Evolutionary conservation across 1,140 invertebrate genomes (phyloP).

Genomic region (Drosophila neocordata): DNA sequence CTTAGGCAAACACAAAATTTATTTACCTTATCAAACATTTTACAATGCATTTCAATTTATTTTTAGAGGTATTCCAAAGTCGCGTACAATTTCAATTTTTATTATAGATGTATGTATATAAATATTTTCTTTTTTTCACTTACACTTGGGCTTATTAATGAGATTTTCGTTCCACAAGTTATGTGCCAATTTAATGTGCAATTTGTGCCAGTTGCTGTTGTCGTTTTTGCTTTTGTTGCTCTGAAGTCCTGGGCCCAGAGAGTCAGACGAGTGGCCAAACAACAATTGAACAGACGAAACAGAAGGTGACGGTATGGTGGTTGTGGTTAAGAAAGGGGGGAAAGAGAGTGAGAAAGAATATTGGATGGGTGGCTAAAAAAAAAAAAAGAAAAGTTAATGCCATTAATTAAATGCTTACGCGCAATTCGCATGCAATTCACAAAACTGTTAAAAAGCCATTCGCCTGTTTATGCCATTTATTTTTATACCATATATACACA

Average conservation of each 20-base stretch:
- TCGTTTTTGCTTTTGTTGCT: conserved; percentile 12
- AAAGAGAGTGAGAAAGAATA: background rate
- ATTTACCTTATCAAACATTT: background rate
- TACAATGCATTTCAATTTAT: background rate
- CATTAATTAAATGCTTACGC: conserved; percentile 54
- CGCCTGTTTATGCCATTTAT: conserved; percentile 43
- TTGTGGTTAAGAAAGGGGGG: background rate
- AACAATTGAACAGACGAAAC: conserved; percentile 8
- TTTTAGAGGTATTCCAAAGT: background rate
- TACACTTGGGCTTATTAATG: conserved; percentile 35
- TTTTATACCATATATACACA: conserved; percentile 17
- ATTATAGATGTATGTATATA: background rate
- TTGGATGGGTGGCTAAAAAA: too few relatives aligned
- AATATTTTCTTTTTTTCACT: background rate
- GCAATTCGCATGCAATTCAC: conserved; percentile 31
- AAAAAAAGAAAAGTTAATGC: conserved; percentile 30
- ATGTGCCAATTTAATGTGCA: conserved; percentile 33
- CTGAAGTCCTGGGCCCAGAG: conserved; percentile 25
- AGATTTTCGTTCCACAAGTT: conserved; percentile 35
- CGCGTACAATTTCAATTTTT: background rate
- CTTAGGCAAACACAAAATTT: too few relatives aligned
- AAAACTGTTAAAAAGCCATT: conserved; percentile 48
- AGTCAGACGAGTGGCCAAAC: conserved; percentile 6
- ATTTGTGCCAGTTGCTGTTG: conserved; percentile 24
- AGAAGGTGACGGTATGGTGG: background rate